These are phyloP conservation scores for Pteria penguin DNA, from an alignment of 2,888 invertebrate species.

Conservation along the genomic window DNA sequence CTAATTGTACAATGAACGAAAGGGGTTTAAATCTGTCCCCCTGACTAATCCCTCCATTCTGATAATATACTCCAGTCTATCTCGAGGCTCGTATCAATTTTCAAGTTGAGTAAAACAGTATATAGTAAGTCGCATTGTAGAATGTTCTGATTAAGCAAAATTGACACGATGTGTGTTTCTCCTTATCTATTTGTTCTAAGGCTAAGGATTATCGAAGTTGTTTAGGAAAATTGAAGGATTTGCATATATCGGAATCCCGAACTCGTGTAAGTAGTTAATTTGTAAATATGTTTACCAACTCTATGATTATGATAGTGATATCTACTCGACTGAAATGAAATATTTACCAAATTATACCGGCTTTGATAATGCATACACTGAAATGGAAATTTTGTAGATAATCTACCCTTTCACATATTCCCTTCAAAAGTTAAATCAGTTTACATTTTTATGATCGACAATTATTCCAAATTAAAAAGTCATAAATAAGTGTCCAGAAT, in stretches of 20 bases:
- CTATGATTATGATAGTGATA: no score
- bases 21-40: background rate
- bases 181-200: background rate
- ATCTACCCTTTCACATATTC: no score
- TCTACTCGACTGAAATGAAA: no score
- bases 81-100: background rate
- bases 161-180: background rate
- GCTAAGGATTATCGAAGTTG: background rate
- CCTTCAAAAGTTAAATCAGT: background rate
- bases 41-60: background rate
- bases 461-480: background rate
- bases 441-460: background rate
- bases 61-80: slow-evolving; percentile 7
- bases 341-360: no score
- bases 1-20: slow-evolving; percentile 2
- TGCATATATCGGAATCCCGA: background rate
- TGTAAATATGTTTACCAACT: background rate
- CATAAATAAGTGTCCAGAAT: background rate
- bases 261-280: background rate
- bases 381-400: no score
- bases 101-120: background rate
- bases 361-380: no score
- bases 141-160: background rate
- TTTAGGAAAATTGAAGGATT: background rate
- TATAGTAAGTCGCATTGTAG: background rate